A percentile compares a stretch with the other conserved stretches of the same genome.
Conservation (phyloP, 1,140 invertebrate genomes). For the Trichogramma pretiosum region DNA sequence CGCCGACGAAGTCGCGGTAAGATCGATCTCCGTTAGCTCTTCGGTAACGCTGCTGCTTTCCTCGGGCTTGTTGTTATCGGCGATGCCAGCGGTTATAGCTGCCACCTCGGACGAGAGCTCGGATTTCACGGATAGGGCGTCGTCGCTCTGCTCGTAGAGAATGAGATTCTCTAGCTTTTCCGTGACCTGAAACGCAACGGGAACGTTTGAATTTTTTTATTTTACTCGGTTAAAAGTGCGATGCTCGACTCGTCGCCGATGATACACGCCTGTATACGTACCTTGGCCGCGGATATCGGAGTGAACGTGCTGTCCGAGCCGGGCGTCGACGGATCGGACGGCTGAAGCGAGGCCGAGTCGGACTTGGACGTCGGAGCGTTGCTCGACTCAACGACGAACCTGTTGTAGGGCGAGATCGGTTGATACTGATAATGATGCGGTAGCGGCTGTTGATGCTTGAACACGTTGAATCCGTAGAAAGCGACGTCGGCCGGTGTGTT, state of each 20-base stretch:
- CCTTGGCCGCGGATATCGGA: conserved; percentile 34
- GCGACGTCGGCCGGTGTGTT: conserved; percentile 36
- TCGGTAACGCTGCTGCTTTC: neutral
- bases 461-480: conserved; percentile 24
- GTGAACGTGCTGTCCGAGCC: conserved; percentile 25
- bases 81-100: conserved; percentile 11
- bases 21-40: conserved; percentile 24
- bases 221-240: too few species aligned
- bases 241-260: too few species aligned
- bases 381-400: too few species aligned
- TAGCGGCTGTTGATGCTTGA: conserved; percentile 5
- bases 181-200: too few species aligned
- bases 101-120: conserved; percentile 17
- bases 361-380: too few species aligned
- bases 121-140: conserved; percentile 1
- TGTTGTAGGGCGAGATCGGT: too few species aligned
- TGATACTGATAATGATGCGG: neutral
- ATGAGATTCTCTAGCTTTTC: conserved; percentile 38
- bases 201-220: too few species aligned
- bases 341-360: too few species aligned
- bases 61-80: neutral
- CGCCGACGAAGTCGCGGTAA: conserved; percentile 8
- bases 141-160: conserved; percentile 28
- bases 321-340: too few species aligned
- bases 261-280: too few species aligned